Percentiles rank a stretch among this genome's conserved stretches.
These are phyloP conservation scores for Emesis russula DNA, from an alignment of 2,888 invertebrate species.

Conservation along the genomic window DNA sequence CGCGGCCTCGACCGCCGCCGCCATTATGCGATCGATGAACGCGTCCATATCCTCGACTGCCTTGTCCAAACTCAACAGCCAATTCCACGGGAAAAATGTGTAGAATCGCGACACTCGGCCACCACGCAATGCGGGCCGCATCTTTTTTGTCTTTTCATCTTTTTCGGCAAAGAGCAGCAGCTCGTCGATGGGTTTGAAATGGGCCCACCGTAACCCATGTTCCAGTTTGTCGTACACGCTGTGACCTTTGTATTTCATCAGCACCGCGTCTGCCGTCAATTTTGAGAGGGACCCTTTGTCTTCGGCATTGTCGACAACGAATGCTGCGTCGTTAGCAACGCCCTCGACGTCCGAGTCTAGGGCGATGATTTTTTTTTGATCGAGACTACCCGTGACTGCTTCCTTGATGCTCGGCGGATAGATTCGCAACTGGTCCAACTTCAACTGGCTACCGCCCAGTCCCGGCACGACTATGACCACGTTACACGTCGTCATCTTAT, in stretches of 20 bases:
- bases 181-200: neutral
- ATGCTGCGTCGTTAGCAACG: too few relatives aligned
- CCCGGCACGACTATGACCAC: constrained; percentile 13
- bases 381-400: constrained; percentile 23
- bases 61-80: constrained; percentile 29
- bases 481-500: constrained; percentile 27
- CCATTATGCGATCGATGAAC: constrained; percentile 23
- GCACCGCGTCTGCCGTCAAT: constrained; percentile 29
- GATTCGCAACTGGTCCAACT: constrained; percentile 22
- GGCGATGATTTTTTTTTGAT: constrained; percentile 16
- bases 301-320: too few relatives aligned
- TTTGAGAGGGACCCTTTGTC: neutral
- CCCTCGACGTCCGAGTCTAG: neutral
- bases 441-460: constrained; percentile 25
- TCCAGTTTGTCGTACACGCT: constrained; percentile 25
- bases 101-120: constrained; percentile 28
- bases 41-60: constrained; percentile 32
- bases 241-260: constrained; percentile 28
- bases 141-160: neutral
- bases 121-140: constrained; percentile 4
- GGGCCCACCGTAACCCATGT: constrained; percentile 12
- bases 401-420: constrained; percentile 31
- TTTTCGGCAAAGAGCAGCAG: neutral
- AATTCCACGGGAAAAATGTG: constrained; percentile 21
- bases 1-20: constrained; percentile 19